Evolutionary conservation across 1,140 invertebrate species (phyloP), one percentile per base, ranked within the genome.

Genomic region (Pissodes strobi): DNA sequence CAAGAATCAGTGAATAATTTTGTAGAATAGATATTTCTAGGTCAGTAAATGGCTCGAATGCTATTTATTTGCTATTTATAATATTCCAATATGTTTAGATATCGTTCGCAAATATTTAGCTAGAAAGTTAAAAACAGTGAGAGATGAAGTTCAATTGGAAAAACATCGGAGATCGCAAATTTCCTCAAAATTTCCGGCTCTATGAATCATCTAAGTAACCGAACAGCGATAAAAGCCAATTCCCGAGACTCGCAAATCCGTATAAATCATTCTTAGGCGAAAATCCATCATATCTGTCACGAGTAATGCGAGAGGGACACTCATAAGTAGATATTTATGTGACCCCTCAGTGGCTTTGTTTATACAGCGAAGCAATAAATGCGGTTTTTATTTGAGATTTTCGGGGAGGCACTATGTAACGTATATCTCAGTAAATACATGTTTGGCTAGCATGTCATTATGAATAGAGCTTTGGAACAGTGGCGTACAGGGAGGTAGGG

Each of bases 301-400:
- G 2, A 25, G 52, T 64, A 64, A 64, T 64, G 38, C 61, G 61
- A 27, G 12, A 30, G 61, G 61, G 53, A 64, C 61, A 64, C 52
- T 64, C 52, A 51, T 64, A 64, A 64, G 51, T 63, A 63, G 49
- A 63, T 63, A 63, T 63, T 63, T 63, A 63, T 63, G 60, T 53
- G 60, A 56, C 52, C 60, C 62, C 59, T 53, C 55, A 34, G 51
- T 61, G 58, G 45, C 57, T 67, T 69, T 74, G 69, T 72, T 74
- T 72, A 72, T 71, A 72, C 67, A 69, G 66, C 46, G 13, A 46
- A 59, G 68, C 66, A 70, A 72, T 74, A 74, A 74, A 69, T 72
- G 72, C 63, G 72, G 72, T 74, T 74, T 72, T 65, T 39, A 57
- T 46, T 41, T 19, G 9, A 9, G 8, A 5, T n/a, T 13, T 22